Evolutionary conservation across 2,113 vertebrate species (phyloP).

Genomic region (Dipodomys spectabilis): DNA sequence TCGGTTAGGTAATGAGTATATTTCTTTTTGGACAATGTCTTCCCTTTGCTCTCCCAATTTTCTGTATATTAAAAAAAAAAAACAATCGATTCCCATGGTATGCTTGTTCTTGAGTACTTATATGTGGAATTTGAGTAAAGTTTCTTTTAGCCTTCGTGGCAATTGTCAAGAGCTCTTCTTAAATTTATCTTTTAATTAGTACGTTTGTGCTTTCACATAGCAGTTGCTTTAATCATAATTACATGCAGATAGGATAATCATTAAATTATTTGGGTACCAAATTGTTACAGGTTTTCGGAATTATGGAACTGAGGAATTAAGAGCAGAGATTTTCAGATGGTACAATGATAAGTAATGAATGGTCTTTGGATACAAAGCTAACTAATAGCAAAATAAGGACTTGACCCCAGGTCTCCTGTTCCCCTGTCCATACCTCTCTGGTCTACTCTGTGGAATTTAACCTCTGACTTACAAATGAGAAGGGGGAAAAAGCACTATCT

Average conservation of each 20-base stretch:
- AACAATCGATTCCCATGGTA: not conserved
- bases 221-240: not conserved
- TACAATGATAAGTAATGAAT: not conserved
- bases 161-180: conserved; percentile 31
- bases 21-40: no score
- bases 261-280: conserved; percentile 21
- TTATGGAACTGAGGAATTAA: not conserved
- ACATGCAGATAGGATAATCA: not conserved
- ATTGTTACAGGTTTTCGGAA: conserved; percentile 3
- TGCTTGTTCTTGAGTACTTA: conserved; percentile 10
- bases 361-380: not conserved
- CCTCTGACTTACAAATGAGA: conserved; percentile 30
- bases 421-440: not conserved
- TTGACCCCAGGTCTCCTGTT: not conserved
- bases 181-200: conserved; percentile 44
- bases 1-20: no score
- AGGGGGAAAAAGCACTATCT: not conserved
- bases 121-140: not conserved
- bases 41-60: no score
- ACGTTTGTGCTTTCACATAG: not conserved
- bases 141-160: not conserved
- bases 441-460: not conserved
- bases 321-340: not conserved
- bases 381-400: not conserved
- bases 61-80: no score